phyloP scores from a whole-genome alignment of 2,797 vertebrate genomes.

The Lacerta viridis region DNA sequence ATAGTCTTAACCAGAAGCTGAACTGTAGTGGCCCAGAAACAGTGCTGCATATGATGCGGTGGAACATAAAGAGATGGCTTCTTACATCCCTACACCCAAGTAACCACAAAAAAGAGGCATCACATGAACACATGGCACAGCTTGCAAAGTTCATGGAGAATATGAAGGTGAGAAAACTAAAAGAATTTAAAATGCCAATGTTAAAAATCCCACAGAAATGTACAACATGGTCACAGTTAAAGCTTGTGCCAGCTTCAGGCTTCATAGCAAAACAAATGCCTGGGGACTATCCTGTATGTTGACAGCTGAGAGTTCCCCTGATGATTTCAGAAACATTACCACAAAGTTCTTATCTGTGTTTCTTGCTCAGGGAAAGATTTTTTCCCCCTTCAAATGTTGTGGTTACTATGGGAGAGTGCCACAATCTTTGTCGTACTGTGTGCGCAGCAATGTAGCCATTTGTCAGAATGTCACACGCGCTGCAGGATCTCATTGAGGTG shows the following conservation, averaged over 20 bases:
- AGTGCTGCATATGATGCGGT: no score
- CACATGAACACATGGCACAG: not conserved
- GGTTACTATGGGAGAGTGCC: slow-evolving; percentile 26
- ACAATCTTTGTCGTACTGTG: slow-evolving; percentile 60
- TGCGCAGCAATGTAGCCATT: slow-evolving; percentile 55
- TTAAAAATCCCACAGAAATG: not conserved
- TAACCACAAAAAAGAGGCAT: not conserved
- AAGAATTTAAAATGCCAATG: not conserved
- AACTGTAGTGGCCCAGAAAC: no score
- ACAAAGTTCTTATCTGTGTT: not conserved
- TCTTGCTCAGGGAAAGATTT: slow-evolving; percentile 20
- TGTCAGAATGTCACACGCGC: slow-evolving; percentile 60
- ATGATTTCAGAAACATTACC: slow-evolving; percentile 47
- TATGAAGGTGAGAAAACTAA: not conserved
- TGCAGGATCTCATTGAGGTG: slow-evolving; percentile 67
- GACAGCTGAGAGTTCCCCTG: not conserved
- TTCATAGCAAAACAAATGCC: not conserved
- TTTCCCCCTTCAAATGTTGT: slow-evolving; percentile 16
- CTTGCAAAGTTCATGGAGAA: not conserved
- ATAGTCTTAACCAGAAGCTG: no score
- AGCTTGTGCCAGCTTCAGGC: not conserved
- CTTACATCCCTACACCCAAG: not conserved
- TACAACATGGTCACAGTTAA: not conserved
- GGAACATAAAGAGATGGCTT: no score
- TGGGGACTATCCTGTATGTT: not conserved